Evolutionary conservation across 2,113 vertebrate genomes (phyloP), one percentile per base, ranked within the genome.

Genomic region (Ovis canadensis): DNA sequence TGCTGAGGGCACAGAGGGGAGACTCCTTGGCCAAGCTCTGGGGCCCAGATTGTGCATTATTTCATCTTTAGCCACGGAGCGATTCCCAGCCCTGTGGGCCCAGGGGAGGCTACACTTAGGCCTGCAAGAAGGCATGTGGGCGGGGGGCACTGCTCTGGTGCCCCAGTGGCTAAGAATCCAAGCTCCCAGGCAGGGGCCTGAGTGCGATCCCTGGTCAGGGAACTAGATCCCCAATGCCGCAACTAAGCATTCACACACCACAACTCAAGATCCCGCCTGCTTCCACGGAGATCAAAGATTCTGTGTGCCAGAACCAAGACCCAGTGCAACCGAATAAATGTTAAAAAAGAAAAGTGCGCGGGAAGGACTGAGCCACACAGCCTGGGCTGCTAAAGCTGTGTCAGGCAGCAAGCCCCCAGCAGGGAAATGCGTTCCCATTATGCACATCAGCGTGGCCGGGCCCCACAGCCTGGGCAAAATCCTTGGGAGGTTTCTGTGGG

Each of bases 191-290:
- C 36, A 77, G 36, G 36, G 71, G 11, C 71, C 36, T 40, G 71
- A 43, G 3, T 13, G 36, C 0, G 23, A 43, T 43, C 36, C 71
- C 71, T 77, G 36, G 23, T 27, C 36, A 77, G 71, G 36, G 71
- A 77, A 77, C 21, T 77, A 43, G 71, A 77, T 27, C 36, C 11
- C 71, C 36, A 40, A 0, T 14, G 36, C 23, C 1, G 6, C 71
- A 25, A 3, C 71, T 25, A 27, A 43, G 71, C 0, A 0, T 43
- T 27, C 23, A 14, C 71, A 43, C 1, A 2, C 23, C 36, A 14
- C 71, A 77, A 6, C 36, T 77, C 36, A 14, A 25, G 36, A 25
- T 77, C 71, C 71, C 12, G 0, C 71, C 36, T 14, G 71, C 71
- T 77, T 36, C 71, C 36, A 77, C 3, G 11, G 6, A 40, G 11